Evolutionary conservation across 2,888 invertebrate species (phyloP), one percentile per base, ranked within the genome.

Genomic region (Orthosia gracilis): DNA sequence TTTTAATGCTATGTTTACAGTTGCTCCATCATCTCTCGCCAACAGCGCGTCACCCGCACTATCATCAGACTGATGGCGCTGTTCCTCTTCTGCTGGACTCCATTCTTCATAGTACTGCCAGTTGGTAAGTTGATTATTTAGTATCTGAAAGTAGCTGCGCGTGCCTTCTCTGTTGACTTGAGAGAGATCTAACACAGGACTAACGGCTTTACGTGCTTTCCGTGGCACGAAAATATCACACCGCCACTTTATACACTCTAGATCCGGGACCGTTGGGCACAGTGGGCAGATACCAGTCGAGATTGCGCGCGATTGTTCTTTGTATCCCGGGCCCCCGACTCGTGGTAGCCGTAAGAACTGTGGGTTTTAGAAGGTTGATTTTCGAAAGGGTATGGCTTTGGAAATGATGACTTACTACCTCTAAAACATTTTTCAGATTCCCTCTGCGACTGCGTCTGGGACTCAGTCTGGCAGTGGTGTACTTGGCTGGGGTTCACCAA

Each of bases 401-500:
- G 31, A 31, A 31, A 5, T 31, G 31, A 31, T 5, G 31, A 17
- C 17, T 50, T 13, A 49, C 26, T 26, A n/a, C 21, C 11, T 26
- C 63, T 18, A 12, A 31, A 3, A 17, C 40, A 61, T 61, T 54
- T 74, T 86, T 11, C 88, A 97, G 97, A 97, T 88, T 96, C 97
- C 0, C 54, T 97, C 47, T 95, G 93, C 87, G 89, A 93, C 62
- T 97, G 97, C 88, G 96, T 97, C 1, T 91, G 94, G 31, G 96
- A 97, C 59, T 90, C 94, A 0, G 90, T 97, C 0, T 97, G 97
- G 95, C 96, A 96, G 80, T 95, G 97, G 90, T 97, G 97, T 88
- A 97, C 97, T 72, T 98, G 98, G 98, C 94, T 98, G 2, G 98
- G 98, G 0, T 98, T 98, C 92, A 96, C 96, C 85, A 98, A 98